phyloP scores from a whole-genome alignment of 2,888 invertebrate species.

The Chouioia cunea region DNA sequence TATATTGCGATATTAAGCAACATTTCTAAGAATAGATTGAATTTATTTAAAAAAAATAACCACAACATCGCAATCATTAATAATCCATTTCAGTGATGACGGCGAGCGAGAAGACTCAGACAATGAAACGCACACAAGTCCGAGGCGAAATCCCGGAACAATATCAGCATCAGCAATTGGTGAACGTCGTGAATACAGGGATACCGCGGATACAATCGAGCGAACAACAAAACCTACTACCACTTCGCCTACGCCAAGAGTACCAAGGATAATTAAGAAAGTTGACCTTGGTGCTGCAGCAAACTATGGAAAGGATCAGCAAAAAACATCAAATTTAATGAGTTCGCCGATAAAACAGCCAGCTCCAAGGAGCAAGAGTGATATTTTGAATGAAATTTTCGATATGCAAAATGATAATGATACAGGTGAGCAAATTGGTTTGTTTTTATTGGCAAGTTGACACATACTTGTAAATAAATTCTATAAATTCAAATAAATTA shows the following conservation, averaged over 20 bases:
- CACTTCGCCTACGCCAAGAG: constrained; percentile 67
- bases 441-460: background rate
- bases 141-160: constrained; percentile 63
- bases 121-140: constrained; percentile 72
- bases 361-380: constrained; percentile 55
- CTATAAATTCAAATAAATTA: background rate
- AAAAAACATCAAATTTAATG: constrained; percentile 46
- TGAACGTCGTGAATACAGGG: constrained; percentile 70
- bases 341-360: constrained; percentile 57
- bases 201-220: constrained; percentile 66
- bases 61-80: constrained; percentile 2
- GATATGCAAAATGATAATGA: constrained; percentile 60
- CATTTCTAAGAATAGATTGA: no score
- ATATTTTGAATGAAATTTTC: constrained; percentile 63
- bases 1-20: no score
- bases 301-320: constrained; percentile 73
- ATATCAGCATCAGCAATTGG: background rate
- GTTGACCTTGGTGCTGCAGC: constrained; percentile 79
- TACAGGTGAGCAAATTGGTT: constrained; percentile 27
- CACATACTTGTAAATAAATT: background rate
- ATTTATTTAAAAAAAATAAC: background rate
- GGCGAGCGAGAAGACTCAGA: constrained; percentile 79
- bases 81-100: constrained; percentile 69
- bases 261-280: constrained; percentile 70
- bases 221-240: constrained; percentile 57